Conservation (phyloP, 2,888 invertebrate species). For the Zygaena filipendulae region DNA sequence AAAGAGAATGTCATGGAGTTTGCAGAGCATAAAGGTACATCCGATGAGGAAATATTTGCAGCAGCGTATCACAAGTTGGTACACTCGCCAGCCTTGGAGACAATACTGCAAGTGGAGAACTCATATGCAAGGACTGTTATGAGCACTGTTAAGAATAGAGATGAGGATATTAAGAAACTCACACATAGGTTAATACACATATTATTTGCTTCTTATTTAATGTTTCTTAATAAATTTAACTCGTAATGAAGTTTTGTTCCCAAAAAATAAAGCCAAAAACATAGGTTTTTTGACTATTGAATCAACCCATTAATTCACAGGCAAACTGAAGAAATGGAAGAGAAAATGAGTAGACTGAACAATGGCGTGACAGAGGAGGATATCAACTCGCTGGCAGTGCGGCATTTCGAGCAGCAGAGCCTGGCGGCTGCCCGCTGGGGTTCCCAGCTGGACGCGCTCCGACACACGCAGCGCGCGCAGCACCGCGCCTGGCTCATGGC, state of each 20-base stretch:
- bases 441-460: slow-evolving; percentile 85
- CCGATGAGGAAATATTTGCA: slow-evolving; percentile 85
- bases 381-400: slow-evolving; percentile 85
- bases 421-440: slow-evolving; percentile 87
- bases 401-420: slow-evolving; percentile 86
- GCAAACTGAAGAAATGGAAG: slow-evolving; percentile 90
- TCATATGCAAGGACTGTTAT: slow-evolving; percentile 85
- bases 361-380: slow-evolving; percentile 81
- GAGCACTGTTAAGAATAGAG: slow-evolving; percentile 77
- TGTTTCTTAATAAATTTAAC: background rate
- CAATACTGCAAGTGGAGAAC: slow-evolving; percentile 89
- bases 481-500: slow-evolving; percentile 92
- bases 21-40: slow-evolving; percentile 82
- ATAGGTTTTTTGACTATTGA: no score
- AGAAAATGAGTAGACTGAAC: slow-evolving; percentile 83
- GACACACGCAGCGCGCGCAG: slow-evolving; percentile 86
- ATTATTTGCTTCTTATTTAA: background rate
- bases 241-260: background rate
- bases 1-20: slow-evolving; percentile 86
- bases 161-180: slow-evolving; percentile 75
- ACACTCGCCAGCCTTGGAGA: slow-evolving; percentile 88
- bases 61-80: slow-evolving; percentile 85
- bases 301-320: no score
- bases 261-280: no score
- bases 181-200: slow-evolving; percentile 65